These are phyloP conservation scores for Azorinus chamasolen DNA, from an alignment of 2,888 invertebrate species.

Conservation along the genomic window DNA sequence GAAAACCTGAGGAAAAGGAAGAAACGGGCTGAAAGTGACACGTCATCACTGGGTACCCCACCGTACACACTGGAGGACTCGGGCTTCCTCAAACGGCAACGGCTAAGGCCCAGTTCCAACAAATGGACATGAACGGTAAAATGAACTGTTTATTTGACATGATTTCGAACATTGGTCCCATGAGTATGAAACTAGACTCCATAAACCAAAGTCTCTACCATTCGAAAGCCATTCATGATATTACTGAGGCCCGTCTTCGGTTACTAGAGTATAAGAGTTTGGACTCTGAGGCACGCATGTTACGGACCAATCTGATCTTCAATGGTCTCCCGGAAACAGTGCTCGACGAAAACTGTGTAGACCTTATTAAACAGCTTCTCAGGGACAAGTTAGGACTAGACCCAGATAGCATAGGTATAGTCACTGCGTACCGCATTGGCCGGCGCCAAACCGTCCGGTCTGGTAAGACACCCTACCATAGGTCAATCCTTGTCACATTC, in stretches of 20 bases:
- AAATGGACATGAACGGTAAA: too few species aligned
- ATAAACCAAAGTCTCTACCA: not conserved
- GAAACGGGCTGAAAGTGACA: not conserved
- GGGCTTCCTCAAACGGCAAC: too few species aligned
- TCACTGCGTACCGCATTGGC: not conserved
- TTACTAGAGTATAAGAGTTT: slow-evolving; percentile 14
- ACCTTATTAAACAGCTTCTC: not conserved
- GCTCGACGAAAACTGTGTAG: slow-evolving; percentile 3
- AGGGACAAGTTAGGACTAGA: not conserved
- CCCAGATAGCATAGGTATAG: not conserved
- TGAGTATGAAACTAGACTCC: slow-evolving; percentile 2
- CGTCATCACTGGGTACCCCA: not conserved
- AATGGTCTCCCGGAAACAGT: slow-evolving; percentile 6
- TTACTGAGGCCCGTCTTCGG: too few species aligned
- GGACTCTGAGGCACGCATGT: too few species aligned
- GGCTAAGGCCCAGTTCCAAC: too few species aligned
- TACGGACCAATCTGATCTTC: too few species aligned
- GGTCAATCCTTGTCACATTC: slow-evolving; percentile 1
- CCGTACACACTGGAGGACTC: not conserved
- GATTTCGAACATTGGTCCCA: not conserved
- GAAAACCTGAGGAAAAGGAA: slow-evolving; percentile 1
- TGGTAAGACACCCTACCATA: not conserved
- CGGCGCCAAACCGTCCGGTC: not conserved
- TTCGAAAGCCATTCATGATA: slow-evolving; percentile 4
- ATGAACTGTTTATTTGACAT: slow-evolving; percentile 8